Base-by-base conservation (phyloP, 2,113 vertebrate species). In the Psittacus erithacus region DNA sequence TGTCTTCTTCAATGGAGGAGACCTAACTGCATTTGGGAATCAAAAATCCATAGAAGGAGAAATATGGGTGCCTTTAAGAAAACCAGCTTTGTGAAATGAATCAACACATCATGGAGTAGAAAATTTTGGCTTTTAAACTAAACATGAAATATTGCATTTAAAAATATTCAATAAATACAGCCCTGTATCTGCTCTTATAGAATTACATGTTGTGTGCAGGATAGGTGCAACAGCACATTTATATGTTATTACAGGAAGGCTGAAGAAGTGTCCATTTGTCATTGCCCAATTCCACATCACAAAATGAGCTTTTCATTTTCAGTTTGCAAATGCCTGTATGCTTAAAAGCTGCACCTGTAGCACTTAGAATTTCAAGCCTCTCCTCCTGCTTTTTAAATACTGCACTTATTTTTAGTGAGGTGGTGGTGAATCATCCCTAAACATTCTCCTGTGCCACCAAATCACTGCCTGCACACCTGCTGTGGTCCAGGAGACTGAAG, bases 341-440 rank as follows among this genome's bases (percentile, higher is more conserved):
- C 79, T 92, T 57, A 70, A 96, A 95, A 93, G 62, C 68, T 83
- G 79, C 57, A 75, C 75, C 68, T 90, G 81, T 84, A 95, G 86
- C 94, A 92, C 95, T 95, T 96, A 80, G 4, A 22, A 49, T 81
- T 91, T 77, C 57, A 82, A 92, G 23, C 44, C n/a, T 96, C 39
- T 78, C 39, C 41, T 95, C 53, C 70, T 73, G 62, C n/a, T 95
- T 84, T 86, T 84, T 86, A 82, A 84, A 62, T 33, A 47, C 46
- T 93, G 93, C 93, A 93, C 95, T 97, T 96, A 92, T 14, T 81
- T 86, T 80, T 93, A 73, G 79, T 20, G 52, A 92, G 62, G 35
- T 53, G 63, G 28, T 57, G 46, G n/a, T 71, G 67, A 96, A 81
- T 87, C 60, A 57, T 55, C 38, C 69, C 76, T 53, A 23, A 68